Conservation (phyloP, 2,113 vertebrate species). For the Dromiciops gliroides region DNA sequence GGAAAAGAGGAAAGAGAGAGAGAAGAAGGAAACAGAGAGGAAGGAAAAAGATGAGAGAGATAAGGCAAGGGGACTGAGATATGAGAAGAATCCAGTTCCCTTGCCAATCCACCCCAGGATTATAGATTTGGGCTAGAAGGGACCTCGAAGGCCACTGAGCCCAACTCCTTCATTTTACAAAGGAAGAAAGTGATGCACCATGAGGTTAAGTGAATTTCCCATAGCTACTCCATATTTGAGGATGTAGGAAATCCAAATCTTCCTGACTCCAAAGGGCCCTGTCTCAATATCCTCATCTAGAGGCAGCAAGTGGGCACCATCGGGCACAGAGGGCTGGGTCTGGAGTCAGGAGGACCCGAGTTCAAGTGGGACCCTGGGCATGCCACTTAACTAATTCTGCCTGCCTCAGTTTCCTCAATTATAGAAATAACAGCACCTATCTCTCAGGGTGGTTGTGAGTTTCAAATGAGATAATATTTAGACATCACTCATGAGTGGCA, state of each 20-base stretch:
- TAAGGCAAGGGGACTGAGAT: not conserved
- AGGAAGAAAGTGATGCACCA: not conserved
- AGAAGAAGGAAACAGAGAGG: not conserved
- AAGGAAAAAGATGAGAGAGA: not conserved
- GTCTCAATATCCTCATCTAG: not conserved
- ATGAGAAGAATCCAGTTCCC: not conserved
- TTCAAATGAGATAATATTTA: no score
- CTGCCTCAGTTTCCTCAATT: no score
- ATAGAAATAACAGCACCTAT: no score
- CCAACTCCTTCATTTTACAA: not conserved
- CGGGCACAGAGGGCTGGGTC: no score
- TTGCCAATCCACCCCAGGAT: not conserved
- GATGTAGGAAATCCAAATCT: not conserved
- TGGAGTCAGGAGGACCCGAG: no score
- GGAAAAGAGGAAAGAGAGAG: not conserved
- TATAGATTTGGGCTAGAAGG: no score
- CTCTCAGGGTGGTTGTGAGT: no score
- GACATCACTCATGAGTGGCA: no score
- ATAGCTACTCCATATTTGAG: not conserved
- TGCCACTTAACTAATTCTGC: no score
- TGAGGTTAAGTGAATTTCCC: not conserved
- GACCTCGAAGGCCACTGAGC: no score
- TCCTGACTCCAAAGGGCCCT: not conserved
- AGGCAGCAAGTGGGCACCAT: not conserved
- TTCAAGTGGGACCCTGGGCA: no score